These are phyloP conservation scores for Platygyra sinensis DNA, from an alignment of 64 coral and sea anemone species.

Conservation along the genomic window DNA sequence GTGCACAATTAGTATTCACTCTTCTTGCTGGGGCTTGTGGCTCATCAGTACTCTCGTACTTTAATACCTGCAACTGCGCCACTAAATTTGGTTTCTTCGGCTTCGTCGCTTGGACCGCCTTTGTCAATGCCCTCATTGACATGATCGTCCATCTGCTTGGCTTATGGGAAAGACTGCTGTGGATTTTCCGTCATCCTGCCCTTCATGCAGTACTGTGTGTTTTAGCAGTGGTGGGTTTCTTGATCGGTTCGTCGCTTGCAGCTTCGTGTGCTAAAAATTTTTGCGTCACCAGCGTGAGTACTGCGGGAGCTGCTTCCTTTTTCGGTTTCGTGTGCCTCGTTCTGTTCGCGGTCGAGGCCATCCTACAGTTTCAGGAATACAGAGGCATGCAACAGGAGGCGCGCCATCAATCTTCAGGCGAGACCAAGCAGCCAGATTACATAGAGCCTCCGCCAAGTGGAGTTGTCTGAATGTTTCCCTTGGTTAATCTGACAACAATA, in stretches of 20 bases:
- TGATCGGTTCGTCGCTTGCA: slow-evolving; percentile 53
- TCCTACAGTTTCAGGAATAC: slow-evolving; percentile 58
- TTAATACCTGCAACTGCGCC: not conserved
- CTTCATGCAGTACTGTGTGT: slow-evolving; percentile 48
- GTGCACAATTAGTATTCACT: slow-evolving; percentile 62
- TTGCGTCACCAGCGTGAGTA: not conserved
- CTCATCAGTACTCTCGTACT: not conserved
- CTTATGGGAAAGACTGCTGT: slow-evolving; percentile 77
- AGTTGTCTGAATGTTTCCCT: not conserved
- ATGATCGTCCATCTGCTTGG: slow-evolving; percentile 77
- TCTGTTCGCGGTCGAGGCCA: slow-evolving; percentile 70
- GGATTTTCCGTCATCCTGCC: slow-evolving; percentile 82
- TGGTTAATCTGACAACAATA: not conserved
- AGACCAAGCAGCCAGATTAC: slow-evolving; percentile 37
- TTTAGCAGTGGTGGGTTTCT: slow-evolving; percentile 63
- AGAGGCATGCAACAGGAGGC: slow-evolving; percentile 66
- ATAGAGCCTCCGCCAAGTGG: slow-evolving; percentile 10
- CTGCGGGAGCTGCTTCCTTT: slow-evolving; percentile 53
- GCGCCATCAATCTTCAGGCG: slow-evolving; percentile 47
- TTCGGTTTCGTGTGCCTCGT: slow-evolving; percentile 73
- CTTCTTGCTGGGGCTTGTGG: slow-evolving; percentile 63
- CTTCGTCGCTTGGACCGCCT: slow-evolving; percentile 88
- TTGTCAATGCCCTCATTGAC: slow-evolving; percentile 79
- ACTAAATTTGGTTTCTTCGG: slow-evolving; percentile 57
- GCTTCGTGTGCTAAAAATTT: slow-evolving; percentile 15